Base-by-base conservation (phyloP, 2,888 invertebrate species). In the Danaus chrysippus region DNA sequence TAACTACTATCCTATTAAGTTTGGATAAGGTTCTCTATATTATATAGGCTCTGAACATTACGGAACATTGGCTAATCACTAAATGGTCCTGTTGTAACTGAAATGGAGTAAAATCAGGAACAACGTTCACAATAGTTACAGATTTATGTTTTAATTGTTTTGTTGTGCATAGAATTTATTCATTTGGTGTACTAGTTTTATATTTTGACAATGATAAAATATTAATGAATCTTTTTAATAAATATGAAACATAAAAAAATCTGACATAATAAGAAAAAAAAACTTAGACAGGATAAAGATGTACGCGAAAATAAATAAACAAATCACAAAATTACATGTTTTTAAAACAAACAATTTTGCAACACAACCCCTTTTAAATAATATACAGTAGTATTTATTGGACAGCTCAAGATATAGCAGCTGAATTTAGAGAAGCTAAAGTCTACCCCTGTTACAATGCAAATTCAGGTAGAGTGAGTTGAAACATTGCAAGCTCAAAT, bases 41-140 rank as follows among this genome's bases (percentile, higher is more conserved):
- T 59, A 64, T 61, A 74, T 74, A 67, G 74, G 70, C 61, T 54
- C 64, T n/a, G n/a, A n/a, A n/a, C n/a, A n/a, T n/a, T n/a, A n/a
- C n/a, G 70, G 71, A 63, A 72, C 64, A 72, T 70, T 71, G 56
- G 78, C 78, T 83, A 82, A 83, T 83, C 80, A 79, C 74, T 70
- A 73, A 74, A 79, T 78, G 71, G 75, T 70, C 70, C 79, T 76
- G 79, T 63, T 70, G 77, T 72, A 81, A 72, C 70, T 49, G 43
- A 43, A 23, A 73, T 74, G 23, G 23, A 23, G 23, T 23, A 23
- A 23, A 23, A 23, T 23, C 3, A 23, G 23, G 23, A 23, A 23
- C 23, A 23, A 23, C 1, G 23, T 23, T 23, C 23, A 23, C 3
- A 23, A 23, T 23, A 3, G 2, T 23, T 3, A 23, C 23, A 23